phyloP scores from a whole-genome alignment of 2,113 vertebrate species.

The Mandrillus leucophaeus region DNA sequence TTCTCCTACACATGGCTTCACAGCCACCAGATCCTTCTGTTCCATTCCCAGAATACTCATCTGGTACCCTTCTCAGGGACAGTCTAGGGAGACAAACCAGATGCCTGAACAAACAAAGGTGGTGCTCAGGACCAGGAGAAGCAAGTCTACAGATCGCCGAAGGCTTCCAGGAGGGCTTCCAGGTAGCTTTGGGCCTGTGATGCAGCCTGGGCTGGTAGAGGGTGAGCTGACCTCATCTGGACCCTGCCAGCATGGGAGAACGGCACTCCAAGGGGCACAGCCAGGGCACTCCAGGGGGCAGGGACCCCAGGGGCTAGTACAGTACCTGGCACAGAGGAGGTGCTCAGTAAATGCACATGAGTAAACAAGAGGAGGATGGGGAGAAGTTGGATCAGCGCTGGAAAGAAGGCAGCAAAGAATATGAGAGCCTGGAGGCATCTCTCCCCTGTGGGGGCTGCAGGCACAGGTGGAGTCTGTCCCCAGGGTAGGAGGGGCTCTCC shows the following conservation, averaged over 20 bases:
- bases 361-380: not conserved
- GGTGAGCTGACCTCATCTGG: not conserved
- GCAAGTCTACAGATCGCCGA: not conserved
- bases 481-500: not conserved
- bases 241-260: not conserved
- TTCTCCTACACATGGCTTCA: rapidly evolving
- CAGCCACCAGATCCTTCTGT: not conserved
- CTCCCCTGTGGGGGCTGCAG: no score
- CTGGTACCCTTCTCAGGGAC: not conserved
- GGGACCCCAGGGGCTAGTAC: not conserved
- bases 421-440: rapidly evolving
- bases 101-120: not conserved
- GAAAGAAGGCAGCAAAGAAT: not conserved
- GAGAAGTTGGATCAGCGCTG: rapidly evolving
- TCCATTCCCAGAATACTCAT: not conserved
- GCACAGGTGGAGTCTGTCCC: not conserved
- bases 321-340: not conserved
- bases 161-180: no score
- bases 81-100: not conserved
- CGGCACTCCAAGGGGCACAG: no score
- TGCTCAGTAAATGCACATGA: not conserved
- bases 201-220: not conserved
- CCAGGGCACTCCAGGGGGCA: not conserved
- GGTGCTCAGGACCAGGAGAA: not conserved
- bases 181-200: not conserved